phyloP scores from a whole-genome alignment of 2,113 vertebrate genomes.

The Calcarius ornatus region DNA sequence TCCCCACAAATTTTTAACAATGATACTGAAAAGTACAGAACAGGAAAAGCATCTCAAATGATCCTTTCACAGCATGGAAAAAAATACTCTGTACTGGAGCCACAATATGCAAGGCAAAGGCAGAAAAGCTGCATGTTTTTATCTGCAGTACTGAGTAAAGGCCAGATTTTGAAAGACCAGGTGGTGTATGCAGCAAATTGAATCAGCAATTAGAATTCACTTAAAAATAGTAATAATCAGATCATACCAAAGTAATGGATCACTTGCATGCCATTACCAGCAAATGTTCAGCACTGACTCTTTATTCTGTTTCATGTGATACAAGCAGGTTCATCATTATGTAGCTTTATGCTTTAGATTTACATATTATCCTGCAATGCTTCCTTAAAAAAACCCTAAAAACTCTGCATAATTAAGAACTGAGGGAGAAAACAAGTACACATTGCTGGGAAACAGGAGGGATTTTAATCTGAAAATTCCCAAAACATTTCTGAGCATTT shows the following conservation, averaged over 20 bases:
- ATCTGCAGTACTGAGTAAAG: neutral
- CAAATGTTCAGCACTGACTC: neutral
- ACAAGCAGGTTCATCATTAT: neutral
- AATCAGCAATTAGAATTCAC: neutral
- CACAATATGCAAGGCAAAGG: neutral
- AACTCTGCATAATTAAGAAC: neutral
- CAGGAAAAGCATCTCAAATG: slow-evolving; percentile 35
- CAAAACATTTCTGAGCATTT: neutral
- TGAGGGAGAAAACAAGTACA: neutral
- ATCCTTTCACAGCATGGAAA: neutral
- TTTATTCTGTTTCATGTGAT: neutral
- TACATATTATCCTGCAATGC: neutral
- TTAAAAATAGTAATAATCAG: slow-evolving; percentile 1
- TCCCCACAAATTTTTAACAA: neutral
- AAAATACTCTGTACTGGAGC: neutral
- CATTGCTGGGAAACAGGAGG: neutral
- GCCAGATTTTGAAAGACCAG: neutral
- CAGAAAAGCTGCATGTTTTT: neutral
- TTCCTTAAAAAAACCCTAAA: neutral
- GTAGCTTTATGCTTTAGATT: neutral
- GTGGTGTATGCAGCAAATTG: neutral
- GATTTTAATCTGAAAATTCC: neutral
- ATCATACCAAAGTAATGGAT: slow-evolving; percentile 1
- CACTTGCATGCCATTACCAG: slow-evolving; percentile 1
- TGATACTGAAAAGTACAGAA: neutral